phyloP scores from a whole-genome alignment of 2,888 invertebrate species.

The Ptilodon capucinus region DNA sequence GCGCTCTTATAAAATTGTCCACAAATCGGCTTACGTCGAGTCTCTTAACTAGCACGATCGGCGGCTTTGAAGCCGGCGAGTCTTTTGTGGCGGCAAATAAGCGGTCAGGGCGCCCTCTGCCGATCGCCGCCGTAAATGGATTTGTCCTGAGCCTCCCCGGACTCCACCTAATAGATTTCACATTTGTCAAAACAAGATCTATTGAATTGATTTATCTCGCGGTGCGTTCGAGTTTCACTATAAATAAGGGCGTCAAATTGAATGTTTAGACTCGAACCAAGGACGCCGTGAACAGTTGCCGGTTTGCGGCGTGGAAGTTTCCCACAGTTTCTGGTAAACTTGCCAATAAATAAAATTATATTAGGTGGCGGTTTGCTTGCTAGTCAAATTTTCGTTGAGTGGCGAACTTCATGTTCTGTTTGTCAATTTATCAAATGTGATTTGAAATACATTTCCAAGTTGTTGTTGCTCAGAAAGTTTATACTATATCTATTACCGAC shows the following conservation, averaged over 20 bases:
- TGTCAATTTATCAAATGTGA: too few relatives aligned
- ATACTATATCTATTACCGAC: too few relatives aligned
- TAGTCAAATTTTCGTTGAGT: too few relatives aligned
- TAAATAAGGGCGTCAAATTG: neutral
- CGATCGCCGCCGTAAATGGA: slow-evolving; percentile 41
- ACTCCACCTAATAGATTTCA: slow-evolving; percentile 47
- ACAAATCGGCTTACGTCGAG: slow-evolving; percentile 35
- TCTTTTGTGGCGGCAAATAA: slow-evolving; percentile 35
- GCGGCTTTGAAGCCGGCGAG: slow-evolving; percentile 21
- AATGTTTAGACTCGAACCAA: neutral
- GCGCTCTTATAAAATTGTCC: slow-evolving; percentile 34
- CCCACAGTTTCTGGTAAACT: neutral
- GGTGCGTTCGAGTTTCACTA: neutral
- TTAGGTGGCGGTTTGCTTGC: too few relatives aligned
- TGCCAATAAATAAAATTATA: neutral
- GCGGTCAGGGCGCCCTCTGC: slow-evolving; percentile 27
- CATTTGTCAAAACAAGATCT: slow-evolving; percentile 58
- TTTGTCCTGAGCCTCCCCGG: slow-evolving; percentile 40
- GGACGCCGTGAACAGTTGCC: neutral
- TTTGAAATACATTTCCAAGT: neutral
- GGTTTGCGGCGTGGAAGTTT: neutral
- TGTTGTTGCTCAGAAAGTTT: too few relatives aligned
- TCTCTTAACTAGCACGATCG: slow-evolving; percentile 30
- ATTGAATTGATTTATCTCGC: slow-evolving; percentile 28
- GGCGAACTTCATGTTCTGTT: too few relatives aligned